A percentile compares a stretch with the other conserved stretches of the same genome.
Conservation (phyloP, 2,797 vertebrate genomes). For the Hydrocynus forskahlii region DNA sequence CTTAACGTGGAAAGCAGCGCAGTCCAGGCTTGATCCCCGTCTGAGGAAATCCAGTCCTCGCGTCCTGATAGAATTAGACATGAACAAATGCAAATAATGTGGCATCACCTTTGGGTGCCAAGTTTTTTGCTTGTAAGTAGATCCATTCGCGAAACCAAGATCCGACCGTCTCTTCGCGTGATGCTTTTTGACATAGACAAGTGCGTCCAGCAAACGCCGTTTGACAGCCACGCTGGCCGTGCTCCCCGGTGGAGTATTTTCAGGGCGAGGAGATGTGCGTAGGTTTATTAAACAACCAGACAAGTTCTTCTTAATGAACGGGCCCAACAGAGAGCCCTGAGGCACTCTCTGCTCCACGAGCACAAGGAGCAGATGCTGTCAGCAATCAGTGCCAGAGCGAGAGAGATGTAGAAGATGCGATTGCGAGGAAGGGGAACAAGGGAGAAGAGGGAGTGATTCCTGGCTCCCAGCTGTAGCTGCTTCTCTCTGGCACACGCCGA, state of each 20-base stretch:
- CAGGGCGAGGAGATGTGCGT: constrained; percentile 15
- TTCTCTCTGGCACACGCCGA: constrained; percentile 44
- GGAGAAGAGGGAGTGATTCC: constrained; percentile 14
- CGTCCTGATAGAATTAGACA: no score
- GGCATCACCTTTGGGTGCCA: no score
- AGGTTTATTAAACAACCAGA: constrained; percentile 42
- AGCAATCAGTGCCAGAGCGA: constrained; percentile 5
- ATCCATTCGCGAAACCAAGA: background rate
- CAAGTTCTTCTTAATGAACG: constrained; percentile 44
- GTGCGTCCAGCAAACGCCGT: background rate
- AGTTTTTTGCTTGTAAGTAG: background rate
- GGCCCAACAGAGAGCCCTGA: constrained; percentile 23
- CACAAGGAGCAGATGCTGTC: constrained; percentile 35
- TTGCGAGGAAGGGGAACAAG: background rate
- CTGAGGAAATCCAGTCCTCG: no score
- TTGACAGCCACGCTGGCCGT: background rate
- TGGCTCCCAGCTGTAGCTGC: constrained; percentile 42
- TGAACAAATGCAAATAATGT: no score
- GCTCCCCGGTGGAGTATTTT: constrained; percentile 26
- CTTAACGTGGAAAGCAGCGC: no score
- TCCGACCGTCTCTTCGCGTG: background rate
- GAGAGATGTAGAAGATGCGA: background rate
- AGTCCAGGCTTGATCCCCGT: no score
- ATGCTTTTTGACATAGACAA: constrained; percentile 30
- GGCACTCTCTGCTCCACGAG: background rate